These are phyloP conservation scores for Nanorana parkeri DNA, from an alignment of 2,113 vertebrate species.

Conservation along the genomic window DNA sequence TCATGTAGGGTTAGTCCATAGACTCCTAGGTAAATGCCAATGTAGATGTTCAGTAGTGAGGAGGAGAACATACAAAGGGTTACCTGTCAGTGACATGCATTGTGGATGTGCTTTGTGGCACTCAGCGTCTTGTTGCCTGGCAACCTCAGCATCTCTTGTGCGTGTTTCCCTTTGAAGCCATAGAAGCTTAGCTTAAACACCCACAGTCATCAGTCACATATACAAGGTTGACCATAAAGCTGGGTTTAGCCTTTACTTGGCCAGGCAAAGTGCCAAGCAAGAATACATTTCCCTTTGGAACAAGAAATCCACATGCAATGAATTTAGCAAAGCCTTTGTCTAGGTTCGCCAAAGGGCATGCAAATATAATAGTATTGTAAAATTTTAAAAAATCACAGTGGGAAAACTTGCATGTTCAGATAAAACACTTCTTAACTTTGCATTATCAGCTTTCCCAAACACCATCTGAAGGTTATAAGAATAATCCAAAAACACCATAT, in stretches of 20 bases:
- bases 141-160: constrained; percentile 46
- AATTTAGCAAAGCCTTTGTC: constrained; percentile 42
- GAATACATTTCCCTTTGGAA: constrained; percentile 42
- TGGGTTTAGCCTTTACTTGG: constrained; percentile 50
- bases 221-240: constrained; percentile 50
- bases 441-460: constrained; percentile 7
- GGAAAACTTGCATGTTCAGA: constrained; percentile 13
- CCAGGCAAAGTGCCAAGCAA: constrained; percentile 38
- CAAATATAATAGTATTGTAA: constrained; percentile 38
- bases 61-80: constrained; percentile 48
- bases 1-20: neutral
- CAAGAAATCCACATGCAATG: constrained; percentile 34
- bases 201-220: constrained; percentile 44
- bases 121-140: constrained; percentile 51
- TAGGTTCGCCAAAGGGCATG: constrained; percentile 29
- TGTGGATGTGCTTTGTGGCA: constrained; percentile 54
- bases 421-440: neutral
- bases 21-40: constrained; percentile 17
- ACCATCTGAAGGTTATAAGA: constrained; percentile 11
- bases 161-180: constrained; percentile 43
- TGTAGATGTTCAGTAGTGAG: constrained; percentile 13
- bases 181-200: constrained; percentile 51
- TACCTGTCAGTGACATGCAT: constrained; percentile 54
- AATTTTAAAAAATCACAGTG: constrained; percentile 27
- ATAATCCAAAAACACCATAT: neutral